Base-by-base conservation (phyloP, 2,888 invertebrate species). In the Stenolophus ochropezus region DNA sequence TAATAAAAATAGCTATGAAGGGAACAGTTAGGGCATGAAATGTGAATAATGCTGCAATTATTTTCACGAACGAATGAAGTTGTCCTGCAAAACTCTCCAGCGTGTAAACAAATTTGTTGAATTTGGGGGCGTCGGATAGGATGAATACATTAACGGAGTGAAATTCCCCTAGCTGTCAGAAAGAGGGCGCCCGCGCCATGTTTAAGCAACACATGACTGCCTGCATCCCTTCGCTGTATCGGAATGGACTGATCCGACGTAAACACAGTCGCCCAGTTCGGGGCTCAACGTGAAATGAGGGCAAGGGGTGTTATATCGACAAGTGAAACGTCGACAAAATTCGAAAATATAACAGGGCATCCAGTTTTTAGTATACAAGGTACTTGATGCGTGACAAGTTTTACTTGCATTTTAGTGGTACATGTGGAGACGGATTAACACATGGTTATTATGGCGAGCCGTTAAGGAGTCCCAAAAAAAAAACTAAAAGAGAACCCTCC, bases 231-330 rank as follows among this genome's bases (percentile, higher is more conserved):
- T 27, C 23, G 5, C 23, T 74, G 71, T 82, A 82, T 79, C 69
- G 81, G 83, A 82, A 82, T 84, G 83, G 82, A 83, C 83, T 83
- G 77, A 27, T 82, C 84, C 83, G 80, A 83, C 79, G 75, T 82
- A 82, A 83, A 83, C 77, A 79, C 75, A 82, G 75, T 82, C 76
- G 78, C 80, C 71, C 83, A 83, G 74, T 20, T 3, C 8, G 71
- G 73, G 73, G 21, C 23, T 81, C 58, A 23, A 18, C 18, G 23
- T 11, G n/a, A 3, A 23, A 14, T 18, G 25, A n/a, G 42, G 76
- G 25, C 8, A 11, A 1, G 11, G 6, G 33, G 6, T 1, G 33
- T 11, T 1, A 42, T 8, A 42, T 42, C 8, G 33, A 33, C 33
- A 33, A 33, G 33, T 33, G 5, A 8, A 33, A 8, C 33, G n/a